phyloP scores from a whole-genome alignment of 2,113 vertebrate genomes.

The Ctenomys sociabilis region DNA sequence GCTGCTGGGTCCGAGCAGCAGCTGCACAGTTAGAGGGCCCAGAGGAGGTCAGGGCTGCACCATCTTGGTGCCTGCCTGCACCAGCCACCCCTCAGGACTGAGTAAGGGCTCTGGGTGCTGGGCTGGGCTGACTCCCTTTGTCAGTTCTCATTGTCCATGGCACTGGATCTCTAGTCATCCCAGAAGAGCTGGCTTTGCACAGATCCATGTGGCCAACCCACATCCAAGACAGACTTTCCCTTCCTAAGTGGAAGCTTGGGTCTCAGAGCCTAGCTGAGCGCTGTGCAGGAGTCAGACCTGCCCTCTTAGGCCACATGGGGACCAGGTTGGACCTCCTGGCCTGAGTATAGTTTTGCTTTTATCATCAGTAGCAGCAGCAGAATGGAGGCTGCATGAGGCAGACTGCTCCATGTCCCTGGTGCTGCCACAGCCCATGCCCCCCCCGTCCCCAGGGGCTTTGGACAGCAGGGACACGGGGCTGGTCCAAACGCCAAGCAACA shows the following conservation, averaged over 20 bases:
- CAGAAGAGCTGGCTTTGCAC: slow-evolving; percentile 73
- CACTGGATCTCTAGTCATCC: slow-evolving; percentile 71
- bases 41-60: background rate
- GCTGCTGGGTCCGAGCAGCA: background rate
- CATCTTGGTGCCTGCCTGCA: background rate
- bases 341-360: background rate
- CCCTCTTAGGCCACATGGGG: background rate
- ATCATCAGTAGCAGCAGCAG: background rate
- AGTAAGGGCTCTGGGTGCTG: slow-evolving; percentile 51
- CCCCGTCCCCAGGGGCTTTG: background rate
- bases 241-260: slow-evolving; percentile 47
- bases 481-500: accelerated
- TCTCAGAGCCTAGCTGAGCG: background rate
- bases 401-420: background rate
- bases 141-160: slow-evolving; percentile 33
- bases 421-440: background rate
- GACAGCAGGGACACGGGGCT: accelerated
- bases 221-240: slow-evolving; percentile 66
- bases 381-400: background rate
- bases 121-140: background rate
- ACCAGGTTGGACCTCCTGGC: background rate
- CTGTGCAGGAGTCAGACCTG: background rate
- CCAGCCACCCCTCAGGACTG: slow-evolving; percentile 58
- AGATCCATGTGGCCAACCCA: slow-evolving; percentile 60
- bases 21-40: background rate